Base-by-base conservation (phyloP, 2,113 vertebrate genomes). In the Aspiorhynchus laticeps region DNA sequence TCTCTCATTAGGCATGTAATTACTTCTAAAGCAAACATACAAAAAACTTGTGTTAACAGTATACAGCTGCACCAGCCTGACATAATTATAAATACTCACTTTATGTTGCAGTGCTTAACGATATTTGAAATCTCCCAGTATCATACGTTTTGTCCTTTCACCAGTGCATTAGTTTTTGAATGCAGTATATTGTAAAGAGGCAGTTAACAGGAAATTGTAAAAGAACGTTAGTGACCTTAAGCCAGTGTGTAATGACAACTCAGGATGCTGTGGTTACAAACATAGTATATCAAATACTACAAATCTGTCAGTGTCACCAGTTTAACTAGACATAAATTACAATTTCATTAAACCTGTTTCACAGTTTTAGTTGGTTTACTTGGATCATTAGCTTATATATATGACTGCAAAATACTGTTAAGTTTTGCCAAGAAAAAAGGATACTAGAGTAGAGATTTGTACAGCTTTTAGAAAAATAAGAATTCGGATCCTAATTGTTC, bases 391-490 rank as follows among this genome's bases (percentile, higher is more conserved):
- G 76, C 76, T 79, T 79, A 53, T 53, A 53, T 53, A 3, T 74
- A 74, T 74, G 71, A 74, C 36, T 41, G 36, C 38, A 74, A 41
- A 74, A 74, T 74, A 74, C 56, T 59, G 56, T 9, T 59, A 53
- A 21, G 28, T 77, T 12, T 11, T 36, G 17, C 28, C 56, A 56
- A 36, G 36, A 59, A 10, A 2, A 78, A 48, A 15, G 36, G 1
- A 19, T 51, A 56, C 46, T 11, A 31, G 2, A 77, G 43, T 11
- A n/a, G 5, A 61, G 51, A 26, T 56, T 24, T 5, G 36, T 21
- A 24, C 10, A 9, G 8, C 48, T 11, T 53, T 78, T 80, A n/a
- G 26, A n/a, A 36, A 80, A 59, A 38, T 21, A n/a, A 38, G 21
- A 21, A 24, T 28, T 46, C n/a, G 4, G 11, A 28, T 46, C 12